These are phyloP conservation scores for Entomyzon cyanotis DNA, from an alignment of 2,113 vertebrate species.

Conservation along the genomic window DNA sequence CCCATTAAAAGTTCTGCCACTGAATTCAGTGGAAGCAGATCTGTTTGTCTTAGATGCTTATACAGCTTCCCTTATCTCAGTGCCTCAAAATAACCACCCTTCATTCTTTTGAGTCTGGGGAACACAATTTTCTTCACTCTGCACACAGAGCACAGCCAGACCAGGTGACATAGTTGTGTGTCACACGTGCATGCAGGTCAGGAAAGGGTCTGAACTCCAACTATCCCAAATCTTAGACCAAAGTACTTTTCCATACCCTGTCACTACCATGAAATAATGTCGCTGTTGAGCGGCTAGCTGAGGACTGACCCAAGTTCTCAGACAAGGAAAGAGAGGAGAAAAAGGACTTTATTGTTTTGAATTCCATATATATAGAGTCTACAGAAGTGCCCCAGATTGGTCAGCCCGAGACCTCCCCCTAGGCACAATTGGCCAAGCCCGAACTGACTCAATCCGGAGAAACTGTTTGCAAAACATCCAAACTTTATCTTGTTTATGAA, in stretches of 20 bases:
- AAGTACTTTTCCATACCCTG: background rate
- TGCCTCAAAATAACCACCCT: background rate
- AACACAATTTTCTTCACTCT: background rate
- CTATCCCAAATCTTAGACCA: background rate
- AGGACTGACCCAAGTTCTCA: no score
- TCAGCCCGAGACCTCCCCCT: no score
- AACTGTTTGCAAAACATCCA: no score
- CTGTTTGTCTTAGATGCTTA: slow-evolving; percentile 13
- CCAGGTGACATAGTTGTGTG: fast-evolving
- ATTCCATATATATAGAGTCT: no score
- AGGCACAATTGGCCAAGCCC: no score
- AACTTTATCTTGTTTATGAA: no score
- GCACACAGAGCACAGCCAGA: background rate
- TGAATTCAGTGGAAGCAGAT: slow-evolving; percentile 5
- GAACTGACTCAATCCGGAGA: no score
- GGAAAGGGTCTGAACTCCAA: background rate
- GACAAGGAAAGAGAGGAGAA: no score
- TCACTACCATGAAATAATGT: background rate
- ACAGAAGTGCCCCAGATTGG: no score
- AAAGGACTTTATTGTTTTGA: no score
- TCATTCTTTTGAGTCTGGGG: background rate
- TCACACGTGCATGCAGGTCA: background rate
- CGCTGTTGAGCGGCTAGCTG: no score
- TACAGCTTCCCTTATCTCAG: background rate
- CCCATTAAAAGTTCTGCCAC: slow-evolving; percentile 52